These are phyloP conservation scores for Diadophis punctatus DNA, from an alignment of 2,113 vertebrate genomes.

Conservation along the genomic window DNA sequence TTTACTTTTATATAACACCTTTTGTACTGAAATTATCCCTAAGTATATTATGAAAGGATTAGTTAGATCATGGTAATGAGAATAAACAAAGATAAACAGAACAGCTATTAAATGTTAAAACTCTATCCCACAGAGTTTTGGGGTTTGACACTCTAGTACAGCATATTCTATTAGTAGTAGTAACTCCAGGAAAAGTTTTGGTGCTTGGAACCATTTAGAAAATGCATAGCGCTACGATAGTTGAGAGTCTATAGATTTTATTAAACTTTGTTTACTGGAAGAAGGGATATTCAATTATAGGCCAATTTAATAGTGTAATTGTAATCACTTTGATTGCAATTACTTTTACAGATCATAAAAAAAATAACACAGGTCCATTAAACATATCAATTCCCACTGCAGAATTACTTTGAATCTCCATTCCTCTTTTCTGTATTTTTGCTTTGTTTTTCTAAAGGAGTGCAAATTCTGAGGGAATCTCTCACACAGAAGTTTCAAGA, in stretches of 20 bases:
- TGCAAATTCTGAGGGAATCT: background rate
- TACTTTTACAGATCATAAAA: conserved; percentile 53
- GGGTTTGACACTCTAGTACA: background rate
- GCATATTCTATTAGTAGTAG: background rate
- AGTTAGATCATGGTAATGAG: conserved; percentile 33
- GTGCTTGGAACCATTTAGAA: background rate
- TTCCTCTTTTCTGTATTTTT: conserved; percentile 1
- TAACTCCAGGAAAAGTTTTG: background rate
- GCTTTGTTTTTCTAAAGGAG: background rate
- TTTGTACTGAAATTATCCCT: conserved; percentile 52
- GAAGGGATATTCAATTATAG: conserved; percentile 49
- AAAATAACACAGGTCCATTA: conserved; percentile 31
- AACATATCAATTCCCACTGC: background rate
- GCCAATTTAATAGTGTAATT: conserved; percentile 59
- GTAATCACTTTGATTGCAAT: conserved; percentile 44
- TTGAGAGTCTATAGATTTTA: conserved; percentile 35
- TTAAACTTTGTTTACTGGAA: conserved; percentile 51
- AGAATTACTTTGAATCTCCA: conserved; percentile 6
- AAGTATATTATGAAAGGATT: conserved; percentile 54
- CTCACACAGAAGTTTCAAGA: background rate
- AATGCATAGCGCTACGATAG: background rate
- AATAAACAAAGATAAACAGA: conserved; percentile 38
- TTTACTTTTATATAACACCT: conserved; percentile 36
- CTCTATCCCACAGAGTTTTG: conserved; percentile 48
- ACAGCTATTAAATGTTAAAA: conserved; percentile 39